These are phyloP conservation scores for Cantharis nigra DNA, from an alignment of 2,888 invertebrate genomes.

Conservation along the genomic window DNA sequence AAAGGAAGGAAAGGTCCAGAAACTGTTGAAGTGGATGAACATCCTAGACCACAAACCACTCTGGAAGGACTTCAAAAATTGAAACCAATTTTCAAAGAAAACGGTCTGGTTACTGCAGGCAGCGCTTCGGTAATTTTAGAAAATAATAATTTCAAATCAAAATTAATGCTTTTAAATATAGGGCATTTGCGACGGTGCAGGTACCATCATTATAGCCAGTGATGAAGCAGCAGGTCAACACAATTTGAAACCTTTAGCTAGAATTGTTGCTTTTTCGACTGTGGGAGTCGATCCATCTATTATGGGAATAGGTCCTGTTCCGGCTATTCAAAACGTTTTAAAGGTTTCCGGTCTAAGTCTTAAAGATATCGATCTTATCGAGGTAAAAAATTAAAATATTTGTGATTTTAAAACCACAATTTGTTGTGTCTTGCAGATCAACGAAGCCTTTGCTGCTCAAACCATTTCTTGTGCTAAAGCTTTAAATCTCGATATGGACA, in stretches of 20 bases:
- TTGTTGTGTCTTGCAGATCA: constrained; percentile 70
- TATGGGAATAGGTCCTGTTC: constrained; percentile 97
- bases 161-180: constrained; percentile 47
- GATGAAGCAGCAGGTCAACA: constrained; percentile 85
- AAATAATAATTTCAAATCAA: neutral
- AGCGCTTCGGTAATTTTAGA: constrained; percentile 80
- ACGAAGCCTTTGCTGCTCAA: constrained; percentile 98
- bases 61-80: constrained; percentile 84
- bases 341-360: constrained; percentile 77
- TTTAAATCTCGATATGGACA: constrained; percentile 81
- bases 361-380: constrained; percentile 89
- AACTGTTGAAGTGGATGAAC: constrained; percentile 86
- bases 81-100: constrained; percentile 89
- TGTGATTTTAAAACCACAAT: neutral
- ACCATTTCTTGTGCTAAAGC: constrained; percentile 90
- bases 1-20: constrained; percentile 83
- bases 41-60: constrained; percentile 89
- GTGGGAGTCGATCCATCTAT: constrained; percentile 96
- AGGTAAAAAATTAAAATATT: constrained; percentile 64
- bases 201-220: constrained; percentile 85
- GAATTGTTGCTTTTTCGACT: constrained; percentile 88
- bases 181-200: constrained; percentile 98
- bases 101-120: constrained; percentile 93
- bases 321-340: constrained; percentile 87
- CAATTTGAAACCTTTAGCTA: constrained; percentile 85